Evolutionary conservation across 2,797 vertebrate genomes (phyloP), one percentile per base, ranked within the genome.

Genomic region (Poeciliopsis paucimaculata): DNA sequence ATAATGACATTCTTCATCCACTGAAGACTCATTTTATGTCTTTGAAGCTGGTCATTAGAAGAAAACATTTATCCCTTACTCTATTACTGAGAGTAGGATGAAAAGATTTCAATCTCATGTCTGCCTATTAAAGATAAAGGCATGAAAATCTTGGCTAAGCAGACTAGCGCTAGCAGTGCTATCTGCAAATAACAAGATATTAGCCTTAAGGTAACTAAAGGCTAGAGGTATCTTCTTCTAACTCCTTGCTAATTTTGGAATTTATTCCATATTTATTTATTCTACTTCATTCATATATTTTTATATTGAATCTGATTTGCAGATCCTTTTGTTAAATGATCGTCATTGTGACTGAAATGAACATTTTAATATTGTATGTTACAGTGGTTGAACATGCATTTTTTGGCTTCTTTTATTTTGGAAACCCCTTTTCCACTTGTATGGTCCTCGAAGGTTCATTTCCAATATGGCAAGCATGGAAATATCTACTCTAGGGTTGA

Each of bases 1-100:
- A 75, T 78, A 36, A 78, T 85, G 12, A 36, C 51, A 49, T 62
- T 74, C 47, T 85, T 83, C 6, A 73, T 84, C 80, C 60, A 39
- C 70, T n/a, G 36, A 76, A 73, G 77, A 66, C 12, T 57, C 7
- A 41, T 39, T 78, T 43, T 45, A 71, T 16, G 1, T 31, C 62
- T 83, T 51, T 82, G 23, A 77, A 84, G 28, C 26, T 28, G 47
- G 7, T 39, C 5, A 49, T 78, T 78, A 72, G 71, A 68, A 36
- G 10, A 62, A 20, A n/a, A 47, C 36, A 80, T 83, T 77, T 1
- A 51, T 9, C 51, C 9, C 68, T 76, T 20, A 0, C 26, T 78
- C 76, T 68, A 8, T 82, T 78, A 71, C 16, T 79, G 26, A 78
- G 62, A 82, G 31, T 72, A 78, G 5, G 43, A 81, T 73, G 39